Evolutionary conservation across 2,888 invertebrate species (phyloP), one percentile per base, ranked within the genome.

Genomic region (Diaperis boleti): DNA sequence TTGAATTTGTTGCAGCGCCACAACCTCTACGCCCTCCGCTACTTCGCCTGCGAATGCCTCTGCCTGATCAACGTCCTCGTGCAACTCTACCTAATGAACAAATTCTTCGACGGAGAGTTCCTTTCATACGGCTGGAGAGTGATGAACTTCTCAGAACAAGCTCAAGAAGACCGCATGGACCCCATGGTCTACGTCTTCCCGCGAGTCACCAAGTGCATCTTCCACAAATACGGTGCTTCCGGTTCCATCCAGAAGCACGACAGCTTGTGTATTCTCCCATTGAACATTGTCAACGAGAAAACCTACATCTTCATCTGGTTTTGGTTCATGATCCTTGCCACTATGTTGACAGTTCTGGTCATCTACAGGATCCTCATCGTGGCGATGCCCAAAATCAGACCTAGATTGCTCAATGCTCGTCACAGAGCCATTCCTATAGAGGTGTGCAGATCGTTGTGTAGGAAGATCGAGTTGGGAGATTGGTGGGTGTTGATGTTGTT

Each of bases 251-350:
- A 95, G 81, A 90, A 89, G 31, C 93, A 93, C 84, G 95, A 95
- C 82, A 91, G 92, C 39, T 85, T 95, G 35, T 95, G 95, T 79
- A 88, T 95, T 62, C 84, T 95, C 39, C 95, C 95, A 0, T 82
- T 95, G 64, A 95, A 95, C 83, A 94, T 95, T 72, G 94, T 95
- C 77, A 95, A 95, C 81, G 95, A 95, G 83, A 95, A 95, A 82
- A 94, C 95, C 0, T 95, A 94, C 83, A 91, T 95, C 68, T 94
- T 95, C 83, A 87, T 95, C 47, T 95, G 95, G 95, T 95, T 95
- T 83, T 95, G 95, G 95, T 95, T 89, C 82, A 88, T 94, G 81
- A 89, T 94, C 35, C 82, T 95, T 65, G 89, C 92, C 0, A 79
- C 88, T 0, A 79, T 92, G 68, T 82, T 94, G 18, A 72, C 86